Base-by-base conservation (phyloP, 1,140 invertebrate genomes). In the Orchesella cincta region DNA sequence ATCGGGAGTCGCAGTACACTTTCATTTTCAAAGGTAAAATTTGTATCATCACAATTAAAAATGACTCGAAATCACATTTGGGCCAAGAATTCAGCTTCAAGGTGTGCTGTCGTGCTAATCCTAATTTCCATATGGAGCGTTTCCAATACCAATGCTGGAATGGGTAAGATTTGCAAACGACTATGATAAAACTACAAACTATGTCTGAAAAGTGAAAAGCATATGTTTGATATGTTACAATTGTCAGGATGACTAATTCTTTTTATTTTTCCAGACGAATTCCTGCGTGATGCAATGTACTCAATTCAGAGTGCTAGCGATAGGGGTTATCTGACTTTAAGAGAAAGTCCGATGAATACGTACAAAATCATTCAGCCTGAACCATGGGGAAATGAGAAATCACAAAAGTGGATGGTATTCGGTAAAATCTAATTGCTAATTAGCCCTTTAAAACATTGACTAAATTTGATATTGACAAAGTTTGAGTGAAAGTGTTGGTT, bases 301-400 rank as follows among this genome's bases (percentile, higher is more conserved):
- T 73, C 71, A 20, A 77, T 77, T 26, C 70, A 77, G 26, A 73
- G 76, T 72, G 51, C 14, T 1, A 54, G 35, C 14, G 76, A 77
- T 35, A 71, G 71, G n/a, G 76, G 76, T 8, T 36, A 12, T 26
- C 36, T 73, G n/a, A 73, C 71, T n/a, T 3, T 73, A 20, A 5
- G 71, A 28, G 71, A 73, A 14, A 73, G 71, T 46, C 34, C 34
- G 16, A 3, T 12, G 1, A 14, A 3, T 35, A 14, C 14, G 2
- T 73, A 73, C 28, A 73, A 73, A 73, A 73, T 73, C 18, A 51
- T 73, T n/a, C 34, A 36, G 23, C 35, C 39, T 1, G 71, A 73
- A 23, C 8, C 8, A 39, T 73, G 71, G 71, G 26, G 18, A 2
- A 46, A 73, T 46, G 18, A n/a, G 20, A 26, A 12, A 39, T n/a